Percentiles rank a stretch among this genome's conserved stretches.
These are phyloP conservation scores for Macroramphosus scolopax DNA, from an alignment of 2,797 vertebrate genomes.

Conservation along the genomic window DNA sequence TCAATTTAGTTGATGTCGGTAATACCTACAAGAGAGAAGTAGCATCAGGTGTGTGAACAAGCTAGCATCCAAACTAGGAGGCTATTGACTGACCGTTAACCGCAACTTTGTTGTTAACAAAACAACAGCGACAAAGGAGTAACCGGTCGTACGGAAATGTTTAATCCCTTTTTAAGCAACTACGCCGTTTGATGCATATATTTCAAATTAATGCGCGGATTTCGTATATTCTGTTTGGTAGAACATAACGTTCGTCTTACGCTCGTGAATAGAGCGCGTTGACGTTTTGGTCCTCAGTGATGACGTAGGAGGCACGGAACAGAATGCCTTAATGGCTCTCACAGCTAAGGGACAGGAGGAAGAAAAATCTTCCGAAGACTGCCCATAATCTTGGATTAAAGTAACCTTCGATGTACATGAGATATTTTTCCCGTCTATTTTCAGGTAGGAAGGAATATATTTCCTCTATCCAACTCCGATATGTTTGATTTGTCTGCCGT, in stretches of 20 bases:
- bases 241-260: conserved; percentile 16
- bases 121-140: too few relatives aligned
- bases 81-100: too few relatives aligned
- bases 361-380: conserved; percentile 30
- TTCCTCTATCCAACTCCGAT: too few relatives aligned
- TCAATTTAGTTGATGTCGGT: too few relatives aligned
- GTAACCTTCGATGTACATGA: conserved; percentile 67
- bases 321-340: conserved; percentile 53
- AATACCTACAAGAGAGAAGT: too few relatives aligned
- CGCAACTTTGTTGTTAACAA: too few relatives aligned
- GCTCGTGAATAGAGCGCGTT: conserved; percentile 23
- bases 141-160: too few relatives aligned
- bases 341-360: conserved; percentile 34
- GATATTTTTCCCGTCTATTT: conserved; percentile 65
- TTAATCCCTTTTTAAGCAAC: too few relatives aligned
- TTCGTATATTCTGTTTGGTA: background rate
- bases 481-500: background rate
- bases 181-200: too few relatives aligned
- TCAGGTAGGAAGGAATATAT: conserved; percentile 69
- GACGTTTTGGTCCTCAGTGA: conserved; percentile 57
- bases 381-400: conserved; percentile 15
- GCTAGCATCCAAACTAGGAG: too few relatives aligned
- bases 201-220: accelerated
- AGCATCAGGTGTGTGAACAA: too few relatives aligned
- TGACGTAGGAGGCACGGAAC: conserved; percentile 58